Base-by-base conservation (phyloP, 2,113 vertebrate genomes). In the Maccullochella peelii region DNA sequence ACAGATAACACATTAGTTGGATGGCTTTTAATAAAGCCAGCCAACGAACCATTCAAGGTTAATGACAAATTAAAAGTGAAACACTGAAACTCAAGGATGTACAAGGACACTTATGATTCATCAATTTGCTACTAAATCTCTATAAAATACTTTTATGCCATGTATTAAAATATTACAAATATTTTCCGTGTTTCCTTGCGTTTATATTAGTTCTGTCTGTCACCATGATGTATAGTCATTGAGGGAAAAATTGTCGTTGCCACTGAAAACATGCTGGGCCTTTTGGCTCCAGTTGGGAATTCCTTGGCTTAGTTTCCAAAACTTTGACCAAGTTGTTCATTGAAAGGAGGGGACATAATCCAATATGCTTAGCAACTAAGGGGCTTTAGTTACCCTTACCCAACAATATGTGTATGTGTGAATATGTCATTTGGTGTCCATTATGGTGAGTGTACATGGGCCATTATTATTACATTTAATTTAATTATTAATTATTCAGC, bases 251-350 rank as follows among this genome's bases (percentile, higher is more conserved):
- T 16, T 3, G 21, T 66, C 42, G 14, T 66, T 68, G 10, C 30
- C 72, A 66, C 2, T 71, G 47, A 76, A 65, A 73, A 67, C 57
- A 65, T 57, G 49, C 44, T 21, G 2, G 4, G 14, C 12, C 36
- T 61, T 88, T 82, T 77, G 71, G 65, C 82, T 80, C 50, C 6
- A 54, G 55, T 40, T 62, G 6, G 10, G 52, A 84, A 86, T 74
- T 83, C 49, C 55, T 72, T 80, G 67, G 83, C 58, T 69, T 33
- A 9, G 18, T 76, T 78, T 67, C 71, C 61, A 69, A 86, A 80
- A 25, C 59, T 68, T 18, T 55, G 27, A 59, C 44, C 33, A 75
- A 77, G n/a, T 16, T 47, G 40, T 16, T 73, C 36, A 30, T 9
- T 71, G 16, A 73, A 68, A 77, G 14, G 14, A 62, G 30, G 21